Conservation (phyloP, 2,113 vertebrate genomes). For the Benitochromis conjunctus region DNA sequence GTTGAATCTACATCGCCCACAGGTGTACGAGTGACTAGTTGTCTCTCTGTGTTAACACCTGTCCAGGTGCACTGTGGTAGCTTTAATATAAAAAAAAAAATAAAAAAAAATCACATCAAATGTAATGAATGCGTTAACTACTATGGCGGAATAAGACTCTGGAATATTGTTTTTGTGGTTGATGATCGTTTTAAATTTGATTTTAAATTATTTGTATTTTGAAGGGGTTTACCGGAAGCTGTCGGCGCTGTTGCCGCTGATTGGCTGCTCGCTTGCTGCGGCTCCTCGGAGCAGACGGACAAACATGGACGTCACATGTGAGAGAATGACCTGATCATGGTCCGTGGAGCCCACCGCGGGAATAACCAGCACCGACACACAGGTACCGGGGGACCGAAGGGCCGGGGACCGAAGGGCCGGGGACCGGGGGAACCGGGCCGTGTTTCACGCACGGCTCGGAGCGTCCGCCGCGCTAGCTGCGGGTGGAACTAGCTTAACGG, state of each 20-base stretch:
- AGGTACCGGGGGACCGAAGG: slow-evolving; percentile 38
- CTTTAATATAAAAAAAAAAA: neutral
- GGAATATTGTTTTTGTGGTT: neutral
- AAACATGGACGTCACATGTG: slow-evolving; percentile 65
- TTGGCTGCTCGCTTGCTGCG: neutral
- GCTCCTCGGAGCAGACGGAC: neutral
- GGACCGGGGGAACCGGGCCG: neutral
- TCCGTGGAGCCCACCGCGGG: slow-evolving; percentile 8
- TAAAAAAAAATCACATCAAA: neutral
- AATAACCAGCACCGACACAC: slow-evolving; percentile 40
- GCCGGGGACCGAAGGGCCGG: rapidly evolving
- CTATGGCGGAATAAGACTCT: neutral
- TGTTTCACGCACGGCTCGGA: neutral
- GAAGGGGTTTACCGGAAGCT: neutral
- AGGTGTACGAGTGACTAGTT: neutral
- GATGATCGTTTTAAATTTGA: rapidly evolving
- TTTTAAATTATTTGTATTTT: neutral
- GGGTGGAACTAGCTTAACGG: neutral
- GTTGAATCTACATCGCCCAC: neutral
- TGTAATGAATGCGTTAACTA: neutral
- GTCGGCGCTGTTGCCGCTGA: rapidly evolving
- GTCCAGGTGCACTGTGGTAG: neutral
- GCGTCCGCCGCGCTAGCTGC: neutral
- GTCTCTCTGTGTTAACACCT: neutral
- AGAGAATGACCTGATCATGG: slow-evolving; percentile 61